These are phyloP conservation scores for Steinernema scapterisci DNA, from an alignment of 2,888 invertebrate species.

Conservation along the genomic window DNA sequence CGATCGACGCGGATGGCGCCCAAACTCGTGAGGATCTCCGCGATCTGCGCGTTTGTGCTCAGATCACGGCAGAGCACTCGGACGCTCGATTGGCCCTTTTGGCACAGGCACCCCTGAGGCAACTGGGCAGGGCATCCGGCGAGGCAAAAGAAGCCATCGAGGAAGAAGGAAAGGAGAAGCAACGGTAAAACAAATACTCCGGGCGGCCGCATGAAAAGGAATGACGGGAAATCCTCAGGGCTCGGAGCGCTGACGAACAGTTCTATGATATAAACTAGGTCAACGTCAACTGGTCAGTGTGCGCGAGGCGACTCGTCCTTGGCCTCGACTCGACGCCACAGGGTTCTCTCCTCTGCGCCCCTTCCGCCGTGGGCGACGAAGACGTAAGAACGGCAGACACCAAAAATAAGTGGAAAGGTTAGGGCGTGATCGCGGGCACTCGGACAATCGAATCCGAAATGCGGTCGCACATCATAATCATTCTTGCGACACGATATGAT, in stretches of 20 bases:
- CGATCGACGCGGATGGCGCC: not conserved
- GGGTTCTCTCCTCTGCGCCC: too few species aligned
- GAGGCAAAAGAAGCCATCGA: not conserved
- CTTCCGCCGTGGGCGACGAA: not conserved
- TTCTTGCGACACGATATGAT: not conserved
- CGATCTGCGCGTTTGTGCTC: not conserved
- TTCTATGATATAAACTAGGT: too few species aligned
- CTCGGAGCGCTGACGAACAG: too few species aligned
- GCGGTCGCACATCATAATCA: conserved; percentile 20
- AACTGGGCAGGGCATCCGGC: not conserved
- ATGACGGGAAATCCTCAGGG: too few species aligned
- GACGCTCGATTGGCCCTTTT: not conserved
- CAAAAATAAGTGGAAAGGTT: not conserved
- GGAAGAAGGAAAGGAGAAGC: not conserved
- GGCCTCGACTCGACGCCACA: too few species aligned
- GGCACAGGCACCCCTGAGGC: not conserved
- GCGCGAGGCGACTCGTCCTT: too few species aligned
- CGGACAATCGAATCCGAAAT: not conserved
- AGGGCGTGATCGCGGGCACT: not conserved
- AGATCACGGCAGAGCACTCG: not conserved
- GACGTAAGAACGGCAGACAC: not conserved
- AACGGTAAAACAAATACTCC: not conserved
- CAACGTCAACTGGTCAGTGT: not conserved
- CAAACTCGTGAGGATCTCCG: not conserved
- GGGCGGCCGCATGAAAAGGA: not conserved